These are phyloP conservation scores for Mythimna lalbum DNA, from an alignment of 2,888 invertebrate genomes.

Conservation along the genomic window DNA sequence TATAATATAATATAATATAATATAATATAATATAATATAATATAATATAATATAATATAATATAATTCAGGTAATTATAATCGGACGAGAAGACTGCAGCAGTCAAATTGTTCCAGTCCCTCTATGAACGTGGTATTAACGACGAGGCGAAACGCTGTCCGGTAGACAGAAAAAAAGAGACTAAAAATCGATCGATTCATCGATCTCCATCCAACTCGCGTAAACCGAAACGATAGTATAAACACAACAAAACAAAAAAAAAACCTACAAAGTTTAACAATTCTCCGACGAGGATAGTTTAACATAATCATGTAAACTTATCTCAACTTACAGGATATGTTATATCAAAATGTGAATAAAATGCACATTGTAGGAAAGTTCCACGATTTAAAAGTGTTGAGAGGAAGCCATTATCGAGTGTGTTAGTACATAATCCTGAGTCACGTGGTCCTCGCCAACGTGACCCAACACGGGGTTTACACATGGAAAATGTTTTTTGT, in stretches of 20 bases:
- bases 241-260: conserved; percentile 13
- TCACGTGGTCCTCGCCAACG: conserved; percentile 71
- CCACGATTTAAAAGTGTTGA: conserved; percentile 62
- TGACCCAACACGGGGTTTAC: conserved; percentile 59
- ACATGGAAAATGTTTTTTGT: conserved; percentile 33
- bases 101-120: no score
- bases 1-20: no score
- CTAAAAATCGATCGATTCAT: not conserved
- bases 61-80: no score
- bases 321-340: conserved; percentile 62
- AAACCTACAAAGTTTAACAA: conserved; percentile 27
- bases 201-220: not conserved
- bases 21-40: no score
- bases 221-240: not conserved
- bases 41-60: no score
- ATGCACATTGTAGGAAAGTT: conserved; percentile 65
- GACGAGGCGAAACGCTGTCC: no score
- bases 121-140: no score
- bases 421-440: conserved; percentile 65
- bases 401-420: conserved; percentile 73
- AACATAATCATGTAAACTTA: conserved; percentile 57
- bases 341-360: conserved; percentile 65
- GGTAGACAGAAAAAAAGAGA: no score
- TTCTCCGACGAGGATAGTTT: conserved; percentile 45
- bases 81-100: no score